Evolutionary conservation across 2,113 vertebrate species (phyloP), one percentile per base, ranked within the genome.

Genomic region (Hippocampus guttulatus): DNA sequence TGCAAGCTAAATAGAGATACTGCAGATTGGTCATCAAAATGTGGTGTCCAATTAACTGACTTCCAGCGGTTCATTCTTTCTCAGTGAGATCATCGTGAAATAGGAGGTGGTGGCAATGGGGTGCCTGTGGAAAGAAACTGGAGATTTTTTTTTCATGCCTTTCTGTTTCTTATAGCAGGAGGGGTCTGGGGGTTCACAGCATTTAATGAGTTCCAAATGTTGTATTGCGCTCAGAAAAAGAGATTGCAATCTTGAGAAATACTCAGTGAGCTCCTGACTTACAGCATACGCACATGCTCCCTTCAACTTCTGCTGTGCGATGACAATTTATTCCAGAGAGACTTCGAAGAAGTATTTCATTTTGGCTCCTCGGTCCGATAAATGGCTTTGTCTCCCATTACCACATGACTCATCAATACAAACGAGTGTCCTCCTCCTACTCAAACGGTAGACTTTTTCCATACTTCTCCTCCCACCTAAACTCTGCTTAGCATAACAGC

Each of bases 141-240:
- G 76, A 80, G 83, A 72, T 68, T 81, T 79, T 87, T 84, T 85
- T 82, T 84, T 81, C 65, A 71, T 75, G 72, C 73, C 87, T 62
- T 85, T 90, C 82, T 87, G 83, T 82, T 87, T 90, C 80, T 85
- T 85, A 88, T 87, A 82, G 83, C 80, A 84, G 85, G 84, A 84
- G 86, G 81, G 84, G 79, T 84, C 70, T 77, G n/a, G 78, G 84
- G 78, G 78, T 57, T 58, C 54, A 43, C 47, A 33, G 74, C 63
- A 25, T 88, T 89, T 92, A 93, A 93, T 92, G 91, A 93, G 88
- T 92, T 93, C 92, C 92, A 93, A 92, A 93, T 93, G 92, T 92
- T 91, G 88, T 79, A 88, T 84, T 82, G 78, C 87, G 82, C 83
- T 83, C 77, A 83, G 87, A 85, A 87, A 82, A 75, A 74, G 60